phyloP scores from a whole-genome alignment of 2,113 vertebrate genomes.

The Hyaena hyaena region DNA sequence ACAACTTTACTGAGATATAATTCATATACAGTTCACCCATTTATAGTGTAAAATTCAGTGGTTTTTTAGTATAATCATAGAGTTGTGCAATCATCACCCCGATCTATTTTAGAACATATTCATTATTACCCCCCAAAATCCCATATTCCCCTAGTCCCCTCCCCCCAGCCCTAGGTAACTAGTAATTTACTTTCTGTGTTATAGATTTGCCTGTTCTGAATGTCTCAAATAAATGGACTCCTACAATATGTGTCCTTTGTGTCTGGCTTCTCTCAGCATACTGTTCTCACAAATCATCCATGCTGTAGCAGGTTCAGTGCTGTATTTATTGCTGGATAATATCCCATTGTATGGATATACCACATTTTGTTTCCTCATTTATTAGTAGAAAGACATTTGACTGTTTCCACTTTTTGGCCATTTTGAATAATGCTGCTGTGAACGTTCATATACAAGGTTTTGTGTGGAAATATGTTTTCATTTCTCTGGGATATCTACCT shows the following conservation, averaged over 20 bases:
- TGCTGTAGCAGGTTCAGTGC: not conserved
- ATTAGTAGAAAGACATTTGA: not conserved
- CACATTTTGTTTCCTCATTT: not conserved
- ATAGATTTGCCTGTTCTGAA: not conserved
- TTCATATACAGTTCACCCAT: not conserved
- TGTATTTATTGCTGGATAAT: not conserved
- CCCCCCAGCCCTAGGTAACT: not conserved
- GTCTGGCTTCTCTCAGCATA: not conserved
- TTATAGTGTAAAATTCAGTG: not conserved
- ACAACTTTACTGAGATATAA: not conserved
- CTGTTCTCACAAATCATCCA: not conserved
- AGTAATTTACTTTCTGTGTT: not conserved
- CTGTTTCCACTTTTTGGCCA: not conserved
- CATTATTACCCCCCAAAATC: not conserved
- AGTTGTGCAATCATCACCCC: not conserved
- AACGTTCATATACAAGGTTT: not conserved
- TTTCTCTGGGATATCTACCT: not conserved
- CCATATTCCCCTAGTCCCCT: not conserved
- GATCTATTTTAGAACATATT: not conserved
- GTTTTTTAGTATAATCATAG: not conserved
- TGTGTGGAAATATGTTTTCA: not conserved
- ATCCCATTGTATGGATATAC: not conserved
- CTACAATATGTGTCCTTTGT: not conserved
- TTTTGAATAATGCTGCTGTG: not conserved
- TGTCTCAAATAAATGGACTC: not conserved